Conservation (phyloP, 2,113 vertebrate genomes). For the Natator depressus region DNA sequence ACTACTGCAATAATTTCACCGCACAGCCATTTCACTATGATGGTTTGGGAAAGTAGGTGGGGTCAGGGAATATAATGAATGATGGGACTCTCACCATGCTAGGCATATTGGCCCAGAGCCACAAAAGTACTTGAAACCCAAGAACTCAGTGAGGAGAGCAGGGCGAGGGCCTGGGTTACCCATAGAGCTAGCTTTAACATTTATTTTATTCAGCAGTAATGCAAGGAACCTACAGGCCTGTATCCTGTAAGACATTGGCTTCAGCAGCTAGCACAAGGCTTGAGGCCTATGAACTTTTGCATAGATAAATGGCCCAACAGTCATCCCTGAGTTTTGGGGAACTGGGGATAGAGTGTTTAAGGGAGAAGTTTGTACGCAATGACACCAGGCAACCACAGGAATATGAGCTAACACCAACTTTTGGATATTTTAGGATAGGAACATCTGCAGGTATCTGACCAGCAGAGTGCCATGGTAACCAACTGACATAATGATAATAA, state of each 20-base stretch:
- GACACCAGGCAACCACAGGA: too few species aligned
- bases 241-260: not conserved
- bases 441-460: too few species aligned
- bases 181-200: not conserved
- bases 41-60: rapidly evolving
- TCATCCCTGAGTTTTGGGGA: not conserved
- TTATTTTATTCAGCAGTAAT: not conserved
- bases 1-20: rapidly evolving
- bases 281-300: too few species aligned
- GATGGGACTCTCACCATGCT: too few species aligned
- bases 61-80: not conserved
- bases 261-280: not conserved
- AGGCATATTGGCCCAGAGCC: not conserved
- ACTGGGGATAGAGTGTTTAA: not conserved
- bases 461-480: too few species aligned
- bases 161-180: not conserved
- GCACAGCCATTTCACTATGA: rapidly evolving
- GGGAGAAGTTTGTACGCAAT: too few species aligned
- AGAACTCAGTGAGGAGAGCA: not conserved
- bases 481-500: too few species aligned
- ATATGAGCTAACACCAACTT: too few species aligned
- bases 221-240: not conserved
- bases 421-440: too few species aligned
- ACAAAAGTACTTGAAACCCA: not conserved
- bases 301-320: not conserved